Evolutionary conservation across 2,888 invertebrate genomes (phyloP).

Genomic region (Seira ritae): DNA sequence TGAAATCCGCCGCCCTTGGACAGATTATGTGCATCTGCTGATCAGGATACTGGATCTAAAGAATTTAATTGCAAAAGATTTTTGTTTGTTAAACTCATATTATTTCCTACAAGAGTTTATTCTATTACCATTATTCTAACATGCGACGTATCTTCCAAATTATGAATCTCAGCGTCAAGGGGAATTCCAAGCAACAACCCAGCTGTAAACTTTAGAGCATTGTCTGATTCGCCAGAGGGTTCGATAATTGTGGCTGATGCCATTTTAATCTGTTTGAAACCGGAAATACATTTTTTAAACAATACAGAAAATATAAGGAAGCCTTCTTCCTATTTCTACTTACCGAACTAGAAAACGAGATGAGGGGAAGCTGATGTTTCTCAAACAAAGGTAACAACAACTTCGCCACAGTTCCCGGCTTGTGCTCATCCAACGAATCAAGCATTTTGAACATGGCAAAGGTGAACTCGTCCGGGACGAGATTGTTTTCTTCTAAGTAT

Average conservation of each 20-base stretch:
- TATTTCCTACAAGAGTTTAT: not conserved
- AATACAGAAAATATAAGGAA: too few relatives aligned
- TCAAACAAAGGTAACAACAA: slow-evolving; percentile 86
- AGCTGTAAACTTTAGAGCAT: slow-evolving; percentile 92
- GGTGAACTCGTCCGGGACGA: slow-evolving; percentile 88
- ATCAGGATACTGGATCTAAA: slow-evolving; percentile 86
- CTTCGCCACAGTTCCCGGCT: slow-evolving; percentile 88
- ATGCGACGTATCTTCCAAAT: slow-evolving; percentile 84
- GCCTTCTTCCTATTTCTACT: too few relatives aligned
- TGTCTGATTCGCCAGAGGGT: slow-evolving; percentile 88
- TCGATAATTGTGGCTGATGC: slow-evolving; percentile 89
- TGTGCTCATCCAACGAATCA: slow-evolving; percentile 86
- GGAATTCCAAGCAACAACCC: slow-evolving; percentile 92
- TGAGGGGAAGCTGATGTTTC: slow-evolving; percentile 81
- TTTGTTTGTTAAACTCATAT: not conserved
- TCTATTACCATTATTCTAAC: slow-evolving; percentile 87
- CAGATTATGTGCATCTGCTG: slow-evolving; percentile 89
- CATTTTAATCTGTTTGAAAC: slow-evolving; percentile 82
- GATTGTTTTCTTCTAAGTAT: slow-evolving; percentile 75
- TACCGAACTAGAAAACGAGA: slow-evolving; percentile 72
- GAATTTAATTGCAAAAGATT: slow-evolving; percentile 2
- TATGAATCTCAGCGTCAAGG: slow-evolving; percentile 89
- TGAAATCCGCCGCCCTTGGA: slow-evolving; percentile 86
- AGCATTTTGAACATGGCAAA: slow-evolving; percentile 87
- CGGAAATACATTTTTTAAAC: slow-evolving; percentile 37